Evolutionary conservation across 2,888 invertebrate species (phyloP).

Genomic region (Meghimatium bilineatum): DNA sequence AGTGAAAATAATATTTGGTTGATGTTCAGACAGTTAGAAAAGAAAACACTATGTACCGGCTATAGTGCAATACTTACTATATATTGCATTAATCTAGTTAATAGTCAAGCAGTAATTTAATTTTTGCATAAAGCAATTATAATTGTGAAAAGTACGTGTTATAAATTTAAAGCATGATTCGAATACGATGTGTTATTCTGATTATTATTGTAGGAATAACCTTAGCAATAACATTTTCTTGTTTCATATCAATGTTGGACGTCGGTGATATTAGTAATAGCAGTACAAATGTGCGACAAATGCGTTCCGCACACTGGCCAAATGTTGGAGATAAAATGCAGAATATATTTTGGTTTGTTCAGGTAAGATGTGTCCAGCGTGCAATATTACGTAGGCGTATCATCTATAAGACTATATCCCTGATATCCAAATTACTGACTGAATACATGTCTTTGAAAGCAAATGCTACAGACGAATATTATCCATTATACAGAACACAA

Average conservation of each 20-base stretch:
- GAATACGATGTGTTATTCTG: constrained; percentile 9
- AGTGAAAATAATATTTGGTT: constrained; percentile 3
- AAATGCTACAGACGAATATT: too few species aligned
- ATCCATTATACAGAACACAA: too few species aligned
- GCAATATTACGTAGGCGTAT: background rate
- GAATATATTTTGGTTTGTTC: constrained; percentile 55
- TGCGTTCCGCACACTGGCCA: constrained; percentile 28
- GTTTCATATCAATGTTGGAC: constrained; percentile 13
- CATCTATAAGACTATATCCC: too few species aligned
- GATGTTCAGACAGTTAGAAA: background rate
- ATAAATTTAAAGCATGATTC: background rate
- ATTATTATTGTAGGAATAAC: constrained; percentile 24
- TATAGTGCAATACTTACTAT: background rate
- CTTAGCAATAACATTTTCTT: constrained; percentile 1
- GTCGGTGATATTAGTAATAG: background rate
- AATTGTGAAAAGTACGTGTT: background rate
- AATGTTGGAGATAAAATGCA: constrained; percentile 30
- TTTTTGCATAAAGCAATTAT: background rate
- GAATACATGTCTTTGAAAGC: too few species aligned
- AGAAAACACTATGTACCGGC: background rate
- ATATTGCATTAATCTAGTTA: background rate
- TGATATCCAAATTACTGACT: too few species aligned
- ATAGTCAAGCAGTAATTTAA: background rate
- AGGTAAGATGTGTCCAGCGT: constrained; percentile 31
- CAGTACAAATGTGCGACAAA: background rate